These are phyloP conservation scores for Plecotus auritus DNA, from an alignment of 2,113 vertebrate genomes.

Conservation along the genomic window DNA sequence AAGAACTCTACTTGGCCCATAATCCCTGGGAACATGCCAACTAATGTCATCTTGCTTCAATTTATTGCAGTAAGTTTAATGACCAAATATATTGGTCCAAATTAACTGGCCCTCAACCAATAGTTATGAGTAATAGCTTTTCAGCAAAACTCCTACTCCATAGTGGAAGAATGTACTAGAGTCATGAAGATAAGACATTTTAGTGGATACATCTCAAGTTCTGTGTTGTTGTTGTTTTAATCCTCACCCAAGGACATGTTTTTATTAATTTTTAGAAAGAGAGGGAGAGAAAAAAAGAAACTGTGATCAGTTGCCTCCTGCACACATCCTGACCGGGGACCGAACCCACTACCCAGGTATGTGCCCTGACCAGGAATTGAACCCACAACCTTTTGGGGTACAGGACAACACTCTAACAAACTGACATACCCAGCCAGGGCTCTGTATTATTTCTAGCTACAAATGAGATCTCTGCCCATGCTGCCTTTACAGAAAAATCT, in stretches of 20 bases:
- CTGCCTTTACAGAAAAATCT: not conserved
- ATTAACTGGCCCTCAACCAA: not conserved
- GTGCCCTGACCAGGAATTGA: not conserved
- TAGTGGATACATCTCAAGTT: not conserved
- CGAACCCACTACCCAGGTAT: not conserved
- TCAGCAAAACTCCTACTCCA: not conserved
- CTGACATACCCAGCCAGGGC: not conserved
- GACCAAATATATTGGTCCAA: not conserved
- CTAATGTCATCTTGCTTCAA: not conserved
- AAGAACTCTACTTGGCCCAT: not conserved
- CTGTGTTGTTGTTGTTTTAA: not conserved
- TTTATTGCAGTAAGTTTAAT: not conserved
- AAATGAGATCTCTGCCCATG: not conserved
- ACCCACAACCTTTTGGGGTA: not conserved
- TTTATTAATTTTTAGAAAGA: not conserved
- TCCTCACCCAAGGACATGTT: not conserved
- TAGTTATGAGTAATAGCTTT: slow-evolving; percentile 11
- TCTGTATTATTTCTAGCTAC: not conserved
- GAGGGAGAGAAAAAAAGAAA: not conserved
- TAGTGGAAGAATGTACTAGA: not conserved
- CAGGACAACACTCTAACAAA: not conserved
- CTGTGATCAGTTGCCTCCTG: not conserved
- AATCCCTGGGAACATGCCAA: not conserved
- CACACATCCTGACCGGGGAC: not conserved
- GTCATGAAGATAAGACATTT: slow-evolving; percentile 19